Evolutionary conservation across 2,113 vertebrate genomes (phyloP).

Genomic region (Tragulus kanchil): DNA sequence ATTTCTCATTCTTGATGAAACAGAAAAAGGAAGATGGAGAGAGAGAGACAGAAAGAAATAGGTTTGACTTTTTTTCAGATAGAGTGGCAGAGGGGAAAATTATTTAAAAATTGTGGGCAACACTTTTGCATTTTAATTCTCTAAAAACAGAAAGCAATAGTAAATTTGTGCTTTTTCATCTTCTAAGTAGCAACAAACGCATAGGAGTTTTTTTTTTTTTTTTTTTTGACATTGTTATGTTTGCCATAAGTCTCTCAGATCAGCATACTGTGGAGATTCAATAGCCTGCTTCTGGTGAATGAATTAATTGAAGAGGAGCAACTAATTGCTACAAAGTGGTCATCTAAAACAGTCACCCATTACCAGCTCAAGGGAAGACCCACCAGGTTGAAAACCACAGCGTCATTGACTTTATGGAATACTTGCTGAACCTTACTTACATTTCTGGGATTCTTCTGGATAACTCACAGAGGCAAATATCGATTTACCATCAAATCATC

Average conservation of each 20-base stretch:
- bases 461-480: neutral
- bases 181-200: slow-evolving; percentile 37
- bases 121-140: slow-evolving; percentile 28
- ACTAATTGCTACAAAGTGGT: neutral
- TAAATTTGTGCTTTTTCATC: slow-evolving; percentile 28
- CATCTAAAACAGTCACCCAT: neutral
- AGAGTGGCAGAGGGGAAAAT: neutral
- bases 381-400: neutral
- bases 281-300: slow-evolving; percentile 49
- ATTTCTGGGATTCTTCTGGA: neutral
- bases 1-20: slow-evolving; percentile 2
- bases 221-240: slow-evolving; percentile 25
- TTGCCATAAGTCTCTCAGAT: neutral
- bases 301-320: slow-evolving; percentile 30
- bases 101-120: neutral
- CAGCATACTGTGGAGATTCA: neutral
- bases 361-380: neutral
- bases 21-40: neutral
- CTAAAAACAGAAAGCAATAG: neutral
- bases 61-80: neutral
- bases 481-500: neutral
- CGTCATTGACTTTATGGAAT: neutral
- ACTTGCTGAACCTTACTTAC: neutral
- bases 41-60: rapidly evolving
- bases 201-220: neutral